A percentile compares a stretch with the other conserved stretches of the same genome.
Conservation (phyloP, 2,888 invertebrate species). For the Mythimna impura region DNA sequence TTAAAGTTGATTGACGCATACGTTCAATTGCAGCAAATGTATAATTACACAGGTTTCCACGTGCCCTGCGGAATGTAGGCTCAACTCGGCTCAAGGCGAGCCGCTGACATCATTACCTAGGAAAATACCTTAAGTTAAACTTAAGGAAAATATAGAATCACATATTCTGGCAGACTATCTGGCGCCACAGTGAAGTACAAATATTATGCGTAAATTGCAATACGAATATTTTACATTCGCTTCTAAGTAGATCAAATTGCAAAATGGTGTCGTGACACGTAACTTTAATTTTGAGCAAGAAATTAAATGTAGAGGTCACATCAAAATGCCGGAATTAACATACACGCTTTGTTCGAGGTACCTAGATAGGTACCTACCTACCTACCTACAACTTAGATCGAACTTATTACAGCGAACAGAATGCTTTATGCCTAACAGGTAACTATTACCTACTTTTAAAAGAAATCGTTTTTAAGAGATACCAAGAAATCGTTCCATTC, state of each 20-base stretch:
- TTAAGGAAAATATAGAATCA: slow-evolving; percentile 38
- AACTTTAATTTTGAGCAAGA: slow-evolving; percentile 76
- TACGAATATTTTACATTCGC: slow-evolving; percentile 70
- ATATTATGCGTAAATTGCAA: slow-evolving; percentile 59
- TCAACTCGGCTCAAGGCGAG: slow-evolving; percentile 84
- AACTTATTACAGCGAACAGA: slow-evolving; percentile 22
- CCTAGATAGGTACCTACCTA: background rate
- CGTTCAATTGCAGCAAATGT: slow-evolving; percentile 76
- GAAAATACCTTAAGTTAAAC: slow-evolving; percentile 68
- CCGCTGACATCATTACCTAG: slow-evolving; percentile 77
- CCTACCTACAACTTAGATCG: slow-evolving; percentile 16
- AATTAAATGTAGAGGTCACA: slow-evolving; percentile 80
- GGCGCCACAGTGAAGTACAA: slow-evolving; percentile 57
- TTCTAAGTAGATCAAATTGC: slow-evolving; percentile 69
- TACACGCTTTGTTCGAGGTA: slow-evolving; percentile 61
- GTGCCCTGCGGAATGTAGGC: slow-evolving; percentile 76
- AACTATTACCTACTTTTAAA: slow-evolving; percentile 16
- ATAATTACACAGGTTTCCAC: slow-evolving; percentile 78
- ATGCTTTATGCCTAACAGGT: slow-evolving; percentile 5
- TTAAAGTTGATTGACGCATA: slow-evolving; percentile 73
- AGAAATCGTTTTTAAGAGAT: slow-evolving; percentile 21
- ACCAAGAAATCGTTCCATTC: slow-evolving; percentile 28
- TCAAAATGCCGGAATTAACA: slow-evolving; percentile 82
- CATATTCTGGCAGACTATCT: slow-evolving; percentile 60
- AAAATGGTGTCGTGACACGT: slow-evolving; percentile 74